A percentile compares a stretch with the other conserved stretches of the same genome.
Conservation (phyloP, 1,140 invertebrate genomes). For the Lepidurus arcticus region DNA sequence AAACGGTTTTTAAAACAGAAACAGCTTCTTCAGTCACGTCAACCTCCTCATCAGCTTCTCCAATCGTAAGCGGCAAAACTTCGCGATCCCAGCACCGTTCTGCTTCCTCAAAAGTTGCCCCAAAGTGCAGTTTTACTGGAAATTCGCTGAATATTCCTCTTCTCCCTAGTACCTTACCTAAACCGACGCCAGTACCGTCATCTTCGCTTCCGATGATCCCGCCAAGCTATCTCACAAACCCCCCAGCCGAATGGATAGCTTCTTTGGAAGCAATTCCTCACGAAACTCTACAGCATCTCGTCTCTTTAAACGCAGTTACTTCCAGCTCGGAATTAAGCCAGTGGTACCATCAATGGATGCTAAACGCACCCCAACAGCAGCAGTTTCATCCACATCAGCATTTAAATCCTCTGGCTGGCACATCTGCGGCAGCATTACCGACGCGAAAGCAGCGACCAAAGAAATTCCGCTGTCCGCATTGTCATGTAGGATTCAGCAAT, state of each 20-base stretch:
- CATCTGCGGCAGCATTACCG: background rate
- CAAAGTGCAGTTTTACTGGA: background rate
- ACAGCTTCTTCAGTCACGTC: background rate
- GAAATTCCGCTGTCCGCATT: constrained; percentile 80
- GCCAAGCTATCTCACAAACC: background rate
- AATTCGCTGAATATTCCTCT: background rate
- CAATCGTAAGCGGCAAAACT: background rate
- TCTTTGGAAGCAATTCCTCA: background rate
- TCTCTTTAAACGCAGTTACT: background rate
- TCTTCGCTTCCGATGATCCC: background rate
- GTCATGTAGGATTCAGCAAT: constrained; percentile 83
- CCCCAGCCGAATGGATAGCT: background rate
- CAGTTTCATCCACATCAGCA: background rate
- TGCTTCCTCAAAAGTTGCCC: background rate
- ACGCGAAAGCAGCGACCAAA: constrained; percentile 70
- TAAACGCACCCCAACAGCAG: background rate
- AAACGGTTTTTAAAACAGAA: background rate
- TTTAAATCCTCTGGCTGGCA: background rate
- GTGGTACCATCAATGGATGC: constrained; percentile 9
- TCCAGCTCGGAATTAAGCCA: constrained; percentile 2
- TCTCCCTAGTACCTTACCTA: background rate
- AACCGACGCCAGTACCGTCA: background rate
- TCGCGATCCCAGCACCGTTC: background rate
- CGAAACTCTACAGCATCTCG: background rate
- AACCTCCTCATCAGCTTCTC: background rate